phyloP scores from a whole-genome alignment of 2,797 vertebrate genomes.

The Diplodus sargus region DNA sequence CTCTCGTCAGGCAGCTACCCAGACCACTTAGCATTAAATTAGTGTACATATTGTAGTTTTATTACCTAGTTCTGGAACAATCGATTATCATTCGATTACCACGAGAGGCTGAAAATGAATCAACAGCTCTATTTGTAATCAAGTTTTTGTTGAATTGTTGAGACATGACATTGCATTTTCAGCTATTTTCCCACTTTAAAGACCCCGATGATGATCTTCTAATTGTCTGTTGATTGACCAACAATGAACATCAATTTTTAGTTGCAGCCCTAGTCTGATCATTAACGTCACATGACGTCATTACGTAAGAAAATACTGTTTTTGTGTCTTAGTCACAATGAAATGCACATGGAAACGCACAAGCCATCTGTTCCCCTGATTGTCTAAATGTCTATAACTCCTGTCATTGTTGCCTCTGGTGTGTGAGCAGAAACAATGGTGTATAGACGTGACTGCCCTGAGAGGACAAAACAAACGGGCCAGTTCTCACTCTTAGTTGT shows the following conservation, averaged over 20 bases:
- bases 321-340: neutral
- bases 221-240: neutral
- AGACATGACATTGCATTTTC: neutral
- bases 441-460: neutral
- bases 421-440: neutral
- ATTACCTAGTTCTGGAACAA: neutral
- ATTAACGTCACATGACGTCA: neutral
- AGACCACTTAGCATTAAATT: neutral
- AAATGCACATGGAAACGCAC: neutral
- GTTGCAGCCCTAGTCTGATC: neutral
- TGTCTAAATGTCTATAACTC: neutral
- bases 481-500: neutral
- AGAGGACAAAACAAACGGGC: neutral
- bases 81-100: neutral
- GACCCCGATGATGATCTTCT: too few relatives aligned
- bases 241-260: neutral
- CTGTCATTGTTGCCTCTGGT: neutral
- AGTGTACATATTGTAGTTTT: neutral
- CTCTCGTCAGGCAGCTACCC: neutral
- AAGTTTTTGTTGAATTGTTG: too few relatives aligned
- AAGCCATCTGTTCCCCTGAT: neutral
- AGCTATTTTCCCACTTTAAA: neutral
- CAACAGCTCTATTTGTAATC: neutral
- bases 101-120: neutral
- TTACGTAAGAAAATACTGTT: neutral